Conservation (phyloP, 2,888 invertebrate species). For the Erpobdella octoculata region DNA sequence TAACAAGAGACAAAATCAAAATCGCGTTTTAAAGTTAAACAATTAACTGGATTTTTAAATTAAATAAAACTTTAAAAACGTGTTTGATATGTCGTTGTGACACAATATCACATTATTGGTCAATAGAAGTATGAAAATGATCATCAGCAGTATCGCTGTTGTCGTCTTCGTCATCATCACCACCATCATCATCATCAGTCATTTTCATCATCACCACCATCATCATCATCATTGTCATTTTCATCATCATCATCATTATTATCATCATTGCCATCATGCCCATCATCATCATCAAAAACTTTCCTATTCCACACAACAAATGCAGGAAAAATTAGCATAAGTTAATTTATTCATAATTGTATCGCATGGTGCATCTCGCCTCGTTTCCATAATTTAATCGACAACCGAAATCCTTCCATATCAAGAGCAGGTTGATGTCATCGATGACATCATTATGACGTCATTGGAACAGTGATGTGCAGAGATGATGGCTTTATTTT, state of each 20-base stretch:
- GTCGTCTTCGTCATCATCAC: neutral
- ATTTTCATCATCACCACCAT: neutral
- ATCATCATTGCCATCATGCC: conserved; percentile 3
- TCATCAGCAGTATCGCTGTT: neutral
- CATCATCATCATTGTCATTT: neutral
- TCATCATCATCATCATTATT: conserved; percentile 8
- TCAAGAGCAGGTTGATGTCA: neutral
- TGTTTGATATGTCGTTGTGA: no score
- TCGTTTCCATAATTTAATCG: conserved; percentile 1
- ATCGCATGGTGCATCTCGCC: neutral
- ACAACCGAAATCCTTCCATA: neutral
- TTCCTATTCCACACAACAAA: neutral
- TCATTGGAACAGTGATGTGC: neutral
- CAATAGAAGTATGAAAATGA: neutral
- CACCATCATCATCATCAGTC: neutral
- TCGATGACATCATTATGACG: neutral
- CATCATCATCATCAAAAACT: neutral
- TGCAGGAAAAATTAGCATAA: neutral
- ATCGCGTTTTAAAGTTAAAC: no score
- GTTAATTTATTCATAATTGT: neutral
- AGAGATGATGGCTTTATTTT: neutral
- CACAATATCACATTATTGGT: neutral
- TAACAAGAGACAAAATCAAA: no score
- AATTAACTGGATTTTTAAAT: no score
- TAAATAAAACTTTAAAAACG: no score